phyloP scores from a whole-genome alignment of 2,113 vertebrate genomes.

The Onychostoma macrolepis region DNA sequence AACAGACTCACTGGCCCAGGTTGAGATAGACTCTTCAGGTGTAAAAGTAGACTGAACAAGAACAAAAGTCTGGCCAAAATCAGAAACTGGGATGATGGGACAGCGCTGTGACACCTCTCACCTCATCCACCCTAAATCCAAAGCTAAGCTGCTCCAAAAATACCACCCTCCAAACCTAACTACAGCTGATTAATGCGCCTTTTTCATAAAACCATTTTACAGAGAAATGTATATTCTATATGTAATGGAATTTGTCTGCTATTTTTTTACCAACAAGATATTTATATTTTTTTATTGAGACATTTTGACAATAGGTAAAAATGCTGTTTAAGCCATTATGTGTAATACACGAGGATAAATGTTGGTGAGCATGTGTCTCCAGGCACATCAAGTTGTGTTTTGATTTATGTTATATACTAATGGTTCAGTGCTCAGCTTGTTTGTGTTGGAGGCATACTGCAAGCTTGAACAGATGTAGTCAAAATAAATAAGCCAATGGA shows the following conservation, averaged over 20 bases:
- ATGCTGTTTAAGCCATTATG: not conserved
- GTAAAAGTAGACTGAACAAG: constrained; percentile 46
- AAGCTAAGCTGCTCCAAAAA: constrained; percentile 15
- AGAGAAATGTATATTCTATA: constrained; percentile 52
- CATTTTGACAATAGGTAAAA: constrained; percentile 7
- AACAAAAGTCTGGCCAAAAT: constrained; percentile 48
- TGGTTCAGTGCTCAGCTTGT: not conserved
- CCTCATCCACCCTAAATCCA: constrained; percentile 19
- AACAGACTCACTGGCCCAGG: not conserved
- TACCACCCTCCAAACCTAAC: constrained; percentile 58
- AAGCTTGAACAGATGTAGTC: not conserved
- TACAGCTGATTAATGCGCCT: not conserved
- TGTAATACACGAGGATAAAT: not conserved
- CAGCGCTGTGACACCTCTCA: constrained; percentile 12
- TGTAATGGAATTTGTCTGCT: constrained; percentile 52
- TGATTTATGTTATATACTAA: not conserved
- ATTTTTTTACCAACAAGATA: constrained; percentile 58
- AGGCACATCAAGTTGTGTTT: constrained; percentile 10
- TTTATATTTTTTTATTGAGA: constrained; percentile 60
- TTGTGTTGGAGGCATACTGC: not conserved
- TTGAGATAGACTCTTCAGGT: constrained; percentile 8
- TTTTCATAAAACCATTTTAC: constrained; percentile 47
- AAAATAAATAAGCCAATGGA: constrained; percentile 19
- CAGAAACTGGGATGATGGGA: not conserved
- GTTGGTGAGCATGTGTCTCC: not conserved